Conservation (phyloP, 1,140 invertebrate genomes). For the Periplaneta americana region DNA sequence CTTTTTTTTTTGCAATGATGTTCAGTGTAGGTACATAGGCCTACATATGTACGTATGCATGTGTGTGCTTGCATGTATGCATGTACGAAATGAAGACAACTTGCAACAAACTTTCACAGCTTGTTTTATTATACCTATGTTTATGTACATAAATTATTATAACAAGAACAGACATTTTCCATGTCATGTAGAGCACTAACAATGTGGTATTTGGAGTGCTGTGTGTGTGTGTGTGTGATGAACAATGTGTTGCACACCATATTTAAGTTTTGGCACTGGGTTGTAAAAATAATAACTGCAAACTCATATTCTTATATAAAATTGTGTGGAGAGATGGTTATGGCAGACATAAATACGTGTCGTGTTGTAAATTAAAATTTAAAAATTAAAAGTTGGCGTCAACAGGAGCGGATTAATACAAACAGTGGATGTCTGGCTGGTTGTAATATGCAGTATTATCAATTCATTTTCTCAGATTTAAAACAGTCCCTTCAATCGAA, state of each 20-base stretch:
- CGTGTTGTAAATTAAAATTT: background rate
- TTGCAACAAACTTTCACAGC: background rate
- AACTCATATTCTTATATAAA: background rate
- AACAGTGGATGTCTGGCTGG: background rate
- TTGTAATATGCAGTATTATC: background rate
- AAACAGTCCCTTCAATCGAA: too few species aligned
- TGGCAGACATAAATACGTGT: background rate
- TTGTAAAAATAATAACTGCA: background rate
- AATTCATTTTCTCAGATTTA: background rate
- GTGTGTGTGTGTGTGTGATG: background rate
- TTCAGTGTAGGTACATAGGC: too few species aligned
- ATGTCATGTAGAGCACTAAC: background rate
- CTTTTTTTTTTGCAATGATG: too few species aligned
- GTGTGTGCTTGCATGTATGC: too few species aligned
- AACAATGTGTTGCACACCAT: background rate
- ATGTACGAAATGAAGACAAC: background rate
- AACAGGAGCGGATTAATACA: background rate
- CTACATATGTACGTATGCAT: too few species aligned
- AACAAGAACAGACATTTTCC: background rate
- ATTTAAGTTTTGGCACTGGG: background rate
- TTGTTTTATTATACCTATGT: background rate
- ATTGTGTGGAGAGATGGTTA: background rate
- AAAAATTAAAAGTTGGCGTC: background rate
- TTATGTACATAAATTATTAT: background rate
- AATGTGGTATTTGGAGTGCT: too few species aligned